Evolutionary conservation across 2,888 invertebrate species (phyloP).

Genomic region (Phortica okadai): DNA sequence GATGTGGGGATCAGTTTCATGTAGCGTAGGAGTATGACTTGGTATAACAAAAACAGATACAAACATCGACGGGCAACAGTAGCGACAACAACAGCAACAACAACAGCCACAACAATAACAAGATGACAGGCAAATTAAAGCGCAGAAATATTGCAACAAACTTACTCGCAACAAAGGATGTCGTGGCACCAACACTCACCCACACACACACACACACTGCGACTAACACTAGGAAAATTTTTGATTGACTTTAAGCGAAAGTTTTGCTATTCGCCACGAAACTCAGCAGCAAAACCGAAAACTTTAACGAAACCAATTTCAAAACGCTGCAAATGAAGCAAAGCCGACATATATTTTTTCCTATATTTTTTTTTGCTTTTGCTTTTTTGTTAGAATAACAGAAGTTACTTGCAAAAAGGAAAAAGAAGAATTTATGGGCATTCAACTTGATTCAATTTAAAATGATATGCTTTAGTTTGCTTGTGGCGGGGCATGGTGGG

Average conservation of each 20-base stretch:
- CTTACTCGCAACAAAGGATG: constrained; percentile 1
- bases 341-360: neutral
- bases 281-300: constrained; percentile 34
- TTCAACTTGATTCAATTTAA: constrained; percentile 67
- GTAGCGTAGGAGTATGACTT: neutral
- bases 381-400: neutral
- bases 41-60: constrained; percentile 8
- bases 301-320: constrained; percentile 39
- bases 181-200: too few relatives aligned
- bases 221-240: neutral
- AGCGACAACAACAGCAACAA: constrained; percentile 27
- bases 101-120: constrained; percentile 3
- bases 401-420: too few relatives aligned
- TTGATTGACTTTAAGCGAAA: constrained; percentile 63
- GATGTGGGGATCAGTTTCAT: neutral
- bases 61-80: constrained; percentile 18
- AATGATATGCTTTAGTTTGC: constrained; percentile 52
- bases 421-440: constrained; percentile 60
- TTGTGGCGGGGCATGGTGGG: too few relatives aligned
- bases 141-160: constrained; percentile 43
- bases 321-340: constrained; percentile 26
- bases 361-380: neutral
- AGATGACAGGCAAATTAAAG: constrained; percentile 54
- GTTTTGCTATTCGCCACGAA: constrained; percentile 43
- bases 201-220: neutral